Percentiles rank a stretch among this genome's conserved stretches.
phyloP scores from a whole-genome alignment of 2,888 invertebrate species.

The Pammene aurita region DNA sequence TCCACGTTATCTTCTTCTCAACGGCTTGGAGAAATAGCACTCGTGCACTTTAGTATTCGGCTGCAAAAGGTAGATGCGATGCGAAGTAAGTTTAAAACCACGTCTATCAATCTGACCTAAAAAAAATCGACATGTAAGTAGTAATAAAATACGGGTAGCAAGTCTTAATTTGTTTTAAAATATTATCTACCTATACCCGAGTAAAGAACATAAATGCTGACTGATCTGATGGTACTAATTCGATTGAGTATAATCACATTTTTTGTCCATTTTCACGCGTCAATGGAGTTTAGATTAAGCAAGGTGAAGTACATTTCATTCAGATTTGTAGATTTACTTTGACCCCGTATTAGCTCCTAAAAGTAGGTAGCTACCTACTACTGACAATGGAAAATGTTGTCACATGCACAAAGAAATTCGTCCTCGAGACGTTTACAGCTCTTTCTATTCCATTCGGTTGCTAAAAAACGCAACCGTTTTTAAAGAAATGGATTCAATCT shows the following conservation, averaged over 20 bases:
- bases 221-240: conserved; percentile 18
- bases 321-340: conserved; percentile 17
- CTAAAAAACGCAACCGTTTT: background rate
- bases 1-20: too few relatives aligned
- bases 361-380: background rate
- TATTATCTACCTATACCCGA: background rate
- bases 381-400: conserved; percentile 11
- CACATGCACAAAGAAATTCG: background rate
- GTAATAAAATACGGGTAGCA: too few relatives aligned
- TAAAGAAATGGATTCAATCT: conserved; percentile 20
- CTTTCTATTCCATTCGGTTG: background rate
- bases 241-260: conserved; percentile 15
- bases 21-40: too few relatives aligned
- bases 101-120: too few relatives aligned
- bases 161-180: background rate
- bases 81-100: too few relatives aligned
- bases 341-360: conserved; percentile 16
- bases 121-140: too few relatives aligned
- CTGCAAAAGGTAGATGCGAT: too few relatives aligned
- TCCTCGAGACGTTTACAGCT: conserved; percentile 7
- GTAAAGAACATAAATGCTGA: background rate
- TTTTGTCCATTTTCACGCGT: conserved; percentile 30
- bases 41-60: too few relatives aligned
- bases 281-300: conserved; percentile 35
- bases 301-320: conserved; percentile 37